Evolutionary conservation across 2,888 invertebrate species (phyloP), one percentile per base, ranked within the genome.

Genomic region (Troglohyphantes excavatus): DNA sequence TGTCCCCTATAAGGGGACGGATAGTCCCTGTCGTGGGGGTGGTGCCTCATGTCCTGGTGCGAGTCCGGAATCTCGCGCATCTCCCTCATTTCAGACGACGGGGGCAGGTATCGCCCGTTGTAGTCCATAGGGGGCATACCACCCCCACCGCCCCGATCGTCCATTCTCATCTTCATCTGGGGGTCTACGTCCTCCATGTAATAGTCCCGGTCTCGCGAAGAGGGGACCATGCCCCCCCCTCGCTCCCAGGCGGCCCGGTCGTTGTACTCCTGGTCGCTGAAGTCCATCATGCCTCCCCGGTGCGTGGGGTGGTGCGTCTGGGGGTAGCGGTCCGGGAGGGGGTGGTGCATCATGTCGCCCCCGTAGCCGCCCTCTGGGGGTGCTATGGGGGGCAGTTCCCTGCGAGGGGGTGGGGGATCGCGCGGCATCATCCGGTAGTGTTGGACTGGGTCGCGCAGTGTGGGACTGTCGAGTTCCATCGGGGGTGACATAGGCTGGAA

Each of bases 1-100:
- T 91, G 89, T 67, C 91, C 91, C 39, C 91, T 90, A 68, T 91
- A 89, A 2, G 91, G 91, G 5, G 91, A 91, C 11, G 89, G 90
- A 53, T 91, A 91, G 68, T 91, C 90, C 63, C 90, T 90, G 72
- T 91, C 86, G 17, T 81, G 65, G 13, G 82, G 72, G 46, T 86
- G 87, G 53, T 90, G 90, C 29, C 86, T 63, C 84, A 85, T 72
- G 75, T 90, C 90, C 33, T 85, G 72, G 33, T 79, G 79, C 2
- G 81, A 73, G 26, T 76, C 76, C 5, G 85, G 79, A 23, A 90
- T 84, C 23, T 90, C 90, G 9, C 90, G 61, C 90, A 90, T 90
- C 33, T 90, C 90, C 39, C 90, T 43, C 90, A 90, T 90, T n/a
- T 90, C 90, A 0, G 89, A 82, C 1, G 53, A n/a, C 0, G 1